A percentile compares a stretch with the other conserved stretches of the same genome.
Evolutionary conservation across 2,888 invertebrate genomes (phyloP).

Genomic region (Volucella inanis): DNA sequence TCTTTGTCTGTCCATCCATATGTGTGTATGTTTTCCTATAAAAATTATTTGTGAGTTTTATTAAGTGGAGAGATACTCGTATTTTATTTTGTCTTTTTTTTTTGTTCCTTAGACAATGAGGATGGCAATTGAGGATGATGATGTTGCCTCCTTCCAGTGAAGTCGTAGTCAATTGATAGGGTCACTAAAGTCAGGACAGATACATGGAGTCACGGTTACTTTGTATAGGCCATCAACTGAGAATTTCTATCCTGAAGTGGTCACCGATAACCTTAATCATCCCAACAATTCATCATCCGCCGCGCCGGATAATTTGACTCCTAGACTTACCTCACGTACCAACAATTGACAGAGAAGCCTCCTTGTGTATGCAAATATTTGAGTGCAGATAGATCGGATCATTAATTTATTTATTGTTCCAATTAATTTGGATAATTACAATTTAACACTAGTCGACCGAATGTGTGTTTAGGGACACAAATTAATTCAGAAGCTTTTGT

Average conservation of each 20-base stretch:
- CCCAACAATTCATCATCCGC: not conserved
- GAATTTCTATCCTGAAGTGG: not conserved
- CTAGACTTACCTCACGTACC: slow-evolving; percentile 1
- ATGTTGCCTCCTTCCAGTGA: slow-evolving; percentile 29
- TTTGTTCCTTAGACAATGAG: slow-evolving; percentile 1
- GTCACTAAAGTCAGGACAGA: slow-evolving; percentile 45
- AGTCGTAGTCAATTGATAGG: slow-evolving; percentile 60
- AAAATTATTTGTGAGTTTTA: slow-evolving; percentile 65
- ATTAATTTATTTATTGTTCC: slow-evolving; percentile 39
- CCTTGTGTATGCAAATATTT: slow-evolving; percentile 37
- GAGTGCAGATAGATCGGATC: slow-evolving; percentile 30
- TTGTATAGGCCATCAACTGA: not conserved
- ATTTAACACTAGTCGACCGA: slow-evolving; percentile 29
- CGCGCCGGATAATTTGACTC: not conserved
- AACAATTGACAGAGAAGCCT: not conserved
- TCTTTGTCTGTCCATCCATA: not conserved
- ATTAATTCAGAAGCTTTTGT: slow-evolving; percentile 19
- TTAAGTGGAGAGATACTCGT: slow-evolving; percentile 50
- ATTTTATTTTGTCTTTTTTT: too few species aligned
- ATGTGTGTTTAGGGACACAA: not conserved
- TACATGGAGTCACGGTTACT: slow-evolving; percentile 10
- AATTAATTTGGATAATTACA: slow-evolving; percentile 54
- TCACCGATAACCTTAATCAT: too few species aligned
- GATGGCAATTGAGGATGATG: slow-evolving; percentile 39
- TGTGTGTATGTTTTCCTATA: slow-evolving; percentile 44